A percentile compares a stretch with the other conserved stretches of the same genome.
phyloP scores from a whole-genome alignment of 2,113 vertebrate genomes.

The Burhinus bistriatus region DNA sequence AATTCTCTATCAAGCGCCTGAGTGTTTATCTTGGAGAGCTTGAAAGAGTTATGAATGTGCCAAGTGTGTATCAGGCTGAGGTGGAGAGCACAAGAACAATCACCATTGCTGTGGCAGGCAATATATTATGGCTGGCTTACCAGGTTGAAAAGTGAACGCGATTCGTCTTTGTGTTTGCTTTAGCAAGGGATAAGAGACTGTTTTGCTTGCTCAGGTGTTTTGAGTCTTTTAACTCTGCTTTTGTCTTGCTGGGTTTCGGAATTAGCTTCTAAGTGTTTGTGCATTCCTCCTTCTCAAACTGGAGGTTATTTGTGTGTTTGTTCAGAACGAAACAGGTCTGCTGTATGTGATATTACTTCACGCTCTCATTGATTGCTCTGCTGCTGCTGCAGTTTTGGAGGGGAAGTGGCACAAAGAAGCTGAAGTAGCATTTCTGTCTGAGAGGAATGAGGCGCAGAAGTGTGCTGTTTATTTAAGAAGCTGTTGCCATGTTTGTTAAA shows the following conservation, averaged over 20 bases:
- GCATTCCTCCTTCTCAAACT: constrained; percentile 34
- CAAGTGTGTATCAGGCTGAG: background rate
- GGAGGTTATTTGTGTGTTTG: constrained; percentile 51
- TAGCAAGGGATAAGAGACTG: background rate
- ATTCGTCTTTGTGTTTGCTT: constrained; percentile 1
- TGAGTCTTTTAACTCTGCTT: constrained; percentile 15
- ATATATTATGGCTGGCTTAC: constrained; percentile 3
- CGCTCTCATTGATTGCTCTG: constrained; percentile 18
- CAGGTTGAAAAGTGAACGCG: background rate
- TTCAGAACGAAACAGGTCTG: constrained; percentile 34
- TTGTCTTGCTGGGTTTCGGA: constrained; percentile 25
- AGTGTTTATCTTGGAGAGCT: constrained; percentile 10
- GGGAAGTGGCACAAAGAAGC: constrained; percentile 43
- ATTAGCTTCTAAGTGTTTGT: constrained; percentile 48
- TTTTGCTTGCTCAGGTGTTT: constrained; percentile 64
- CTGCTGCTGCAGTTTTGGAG: constrained; percentile 47
- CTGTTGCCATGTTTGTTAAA: background rate
- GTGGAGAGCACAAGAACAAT: constrained; percentile 20
- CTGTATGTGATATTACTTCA: constrained; percentile 31
- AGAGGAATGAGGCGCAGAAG: background rate
- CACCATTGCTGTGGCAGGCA: constrained; percentile 24
- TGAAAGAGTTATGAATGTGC: constrained; percentile 38
- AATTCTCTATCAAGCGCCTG: background rate
- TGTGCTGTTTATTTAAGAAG: constrained; percentile 25
- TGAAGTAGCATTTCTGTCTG: constrained; percentile 38